Evolutionary conservation across 2,888 invertebrate genomes (phyloP), one percentile per base, ranked within the genome.

Genomic region (Callimorpha dominula): DNA sequence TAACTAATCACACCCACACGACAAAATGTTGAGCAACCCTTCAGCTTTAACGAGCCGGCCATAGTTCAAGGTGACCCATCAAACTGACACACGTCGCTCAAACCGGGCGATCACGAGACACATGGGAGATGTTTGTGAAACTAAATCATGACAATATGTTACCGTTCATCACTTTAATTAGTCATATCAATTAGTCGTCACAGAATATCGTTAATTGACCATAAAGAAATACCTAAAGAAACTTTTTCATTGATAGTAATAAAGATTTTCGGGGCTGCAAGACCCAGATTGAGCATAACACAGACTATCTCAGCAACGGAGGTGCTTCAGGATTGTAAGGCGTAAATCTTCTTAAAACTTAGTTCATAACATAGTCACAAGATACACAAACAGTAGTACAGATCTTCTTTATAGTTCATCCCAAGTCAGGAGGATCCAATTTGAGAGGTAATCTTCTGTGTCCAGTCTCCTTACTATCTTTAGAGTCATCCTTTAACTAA

Each of bases 51-150:
- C 46, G 52, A 74, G 68, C 12, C 49, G 17, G 40, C 8, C 3
- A 88, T 82, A 84, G 86, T 86, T 88, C 90, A 90, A 86, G 90
- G 90, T 74, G 77, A 31, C 62, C 42, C 57, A 75, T 83, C 73
- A 72, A 46, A 65, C 74, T 78, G 82, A 82, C 82, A 83, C 68
- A 79, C 78, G 84, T 79, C 88, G 72, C 75, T 85, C 84, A 66
- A 79, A 86, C 84, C 78, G 78, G 80, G 76, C 74, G 71, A 75
- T 78, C 78, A 80, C 69, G 76, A 20, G 62, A 68, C 73, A 66
- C 57, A 80, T 82, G 75, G 82, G 80, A 42, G 73, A n/a, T 57
- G 64, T 72, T 75, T 70, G 49, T 63, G 42, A 60, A 71, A 71
- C 64, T 14, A 62, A 43, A 57, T 67, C 8, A 68, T 64, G 54